Evolutionary conservation across 2,888 invertebrate genomes (phyloP), one percentile per base, ranked within the genome.

Genomic region (Drosophila recens): DNA sequence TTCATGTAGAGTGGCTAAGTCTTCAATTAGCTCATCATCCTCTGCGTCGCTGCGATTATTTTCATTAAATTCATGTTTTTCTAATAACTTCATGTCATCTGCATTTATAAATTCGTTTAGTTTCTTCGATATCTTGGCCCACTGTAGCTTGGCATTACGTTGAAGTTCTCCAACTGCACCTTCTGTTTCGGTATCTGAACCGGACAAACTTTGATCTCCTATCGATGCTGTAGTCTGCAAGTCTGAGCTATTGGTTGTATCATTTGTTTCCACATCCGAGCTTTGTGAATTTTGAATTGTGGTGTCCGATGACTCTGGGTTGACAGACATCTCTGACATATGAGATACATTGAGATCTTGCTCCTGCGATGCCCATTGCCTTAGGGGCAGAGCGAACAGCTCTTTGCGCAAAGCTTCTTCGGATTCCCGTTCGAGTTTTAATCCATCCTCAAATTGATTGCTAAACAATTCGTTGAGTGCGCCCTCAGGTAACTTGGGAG

Each of bases 41-140:
- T 59, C 67, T 5, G 53, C 58, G 9, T 1, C 17, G 9, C 61
- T 43, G 27, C 36, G 43, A 3, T 66, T 27, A 2, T 42, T 43
- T n/a, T 76, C 75, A 38, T 77, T 70, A 34, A 67, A 70, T 15
- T 70, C 57, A 6, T 51, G 42, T 23, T 67, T 46, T 0, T 79
- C 40, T n/a, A 76, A 15, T 45, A 66, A n/a, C 1, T 72, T 38
- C 15, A 88, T 49, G 1, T 76, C 72, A 27, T 80, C 87, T 0
- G 66, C 56, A 49, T 66, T 66, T 0, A 88, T 72, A 42, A 88
- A 88, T 4, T 78, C 51, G 8, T 58, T 56, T 9, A 84, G 63
- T 58, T 54, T 59, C 4, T 71, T 11, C 0, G 84, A 78, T 58
- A 84, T 80, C 27, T 75, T 80, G 0, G 72, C 78, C 84, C 84